Base-by-base conservation (phyloP, 2,888 invertebrate genomes). In the Rapana venosa region DNA sequence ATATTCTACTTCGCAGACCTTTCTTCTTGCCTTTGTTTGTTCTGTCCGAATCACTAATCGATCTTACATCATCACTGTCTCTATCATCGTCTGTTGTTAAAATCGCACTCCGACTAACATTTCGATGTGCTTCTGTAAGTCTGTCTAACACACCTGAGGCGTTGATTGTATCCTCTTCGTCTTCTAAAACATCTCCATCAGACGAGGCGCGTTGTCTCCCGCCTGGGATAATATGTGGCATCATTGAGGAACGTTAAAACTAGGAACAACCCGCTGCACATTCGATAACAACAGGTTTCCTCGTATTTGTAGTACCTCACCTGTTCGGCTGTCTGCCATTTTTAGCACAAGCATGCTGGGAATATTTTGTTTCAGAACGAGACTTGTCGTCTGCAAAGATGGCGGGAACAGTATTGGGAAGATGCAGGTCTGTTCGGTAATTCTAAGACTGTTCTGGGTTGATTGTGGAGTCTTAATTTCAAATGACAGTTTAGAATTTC, bases 121-220 rank as follows among this genome's bases (percentile, higher is more conserved):
- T 91, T 84, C 92, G 91, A 87, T 91, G 93, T 20, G 87, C 89
- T 58, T 88, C 88, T 32, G 88, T 90, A 47, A 90, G 89, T 70
- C 87, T 85, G 88, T 88, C 84, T 85, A 90, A 70, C 87, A 90
- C 88, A 91, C 88, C 87, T 89, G 81, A 88, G 74, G 87, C 30
- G 74, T 79, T 84, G 81, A 83, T 88, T 26, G 88, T 90, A 47
- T 92, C 92, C 30, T 92, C 91, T 61, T 93, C 93, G 70, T 94
- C 94, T 83, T 93, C 93, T 58, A 93, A 91, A 83, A 93, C 90
- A 91, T 94, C 94, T 36, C 94, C 94, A 88, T 93, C 93, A 90
- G 94, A 93, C 83, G 92, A 92, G 88, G 94, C 92, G 88, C 93
- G 91, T 87, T 93, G 94, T 91, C 94, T 93, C 87, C 94, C 94